These are phyloP conservation scores for Musca domestica DNA, from an alignment of 1,140 invertebrate genomes.

Conservation along the genomic window DNA sequence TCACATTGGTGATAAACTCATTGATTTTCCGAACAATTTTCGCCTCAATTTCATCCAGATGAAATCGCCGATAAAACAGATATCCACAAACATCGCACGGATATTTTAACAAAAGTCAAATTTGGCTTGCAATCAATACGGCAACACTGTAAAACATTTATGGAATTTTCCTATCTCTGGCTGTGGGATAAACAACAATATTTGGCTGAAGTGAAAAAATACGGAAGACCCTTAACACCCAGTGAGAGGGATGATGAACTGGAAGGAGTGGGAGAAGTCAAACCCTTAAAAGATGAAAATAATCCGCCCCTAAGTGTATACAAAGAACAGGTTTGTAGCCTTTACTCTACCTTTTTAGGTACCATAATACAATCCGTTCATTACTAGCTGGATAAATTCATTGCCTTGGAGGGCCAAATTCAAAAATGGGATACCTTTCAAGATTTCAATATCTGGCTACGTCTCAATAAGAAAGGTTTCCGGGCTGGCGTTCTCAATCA, in stretches of 20 bases:
- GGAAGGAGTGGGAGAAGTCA: constrained; percentile 32
- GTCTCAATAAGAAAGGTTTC: constrained; percentile 65
- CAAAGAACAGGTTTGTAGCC: constrained; percentile 34
- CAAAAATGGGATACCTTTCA: constrained; percentile 35
- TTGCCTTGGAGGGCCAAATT: constrained; percentile 36
- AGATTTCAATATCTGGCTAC: constrained; percentile 65
- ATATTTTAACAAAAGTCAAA: constrained; percentile 39
- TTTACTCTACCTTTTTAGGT: background rate
- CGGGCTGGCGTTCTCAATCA: constrained; percentile 67
- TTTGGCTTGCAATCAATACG: constrained; percentile 35
- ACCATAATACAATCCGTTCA: background rate
- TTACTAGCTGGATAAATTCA: constrained; percentile 38
- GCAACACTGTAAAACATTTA: constrained; percentile 33
- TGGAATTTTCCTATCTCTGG: constrained; percentile 65
- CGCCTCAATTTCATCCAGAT: constrained; percentile 32
- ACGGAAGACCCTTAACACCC: constrained; percentile 60
- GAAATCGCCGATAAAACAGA: constrained; percentile 34
- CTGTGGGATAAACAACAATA: constrained; percentile 63
- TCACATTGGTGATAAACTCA: background rate
- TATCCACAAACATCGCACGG: constrained; percentile 32
- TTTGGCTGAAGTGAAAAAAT: constrained; percentile 65
- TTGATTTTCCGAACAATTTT: background rate
- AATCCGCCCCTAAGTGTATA: constrained; percentile 37
- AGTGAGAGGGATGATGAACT: constrained; percentile 57
- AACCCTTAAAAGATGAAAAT: constrained; percentile 32